phyloP scores from a whole-genome alignment of 2,113 vertebrate genomes.

The Chlamydotis undulata region DNA sequence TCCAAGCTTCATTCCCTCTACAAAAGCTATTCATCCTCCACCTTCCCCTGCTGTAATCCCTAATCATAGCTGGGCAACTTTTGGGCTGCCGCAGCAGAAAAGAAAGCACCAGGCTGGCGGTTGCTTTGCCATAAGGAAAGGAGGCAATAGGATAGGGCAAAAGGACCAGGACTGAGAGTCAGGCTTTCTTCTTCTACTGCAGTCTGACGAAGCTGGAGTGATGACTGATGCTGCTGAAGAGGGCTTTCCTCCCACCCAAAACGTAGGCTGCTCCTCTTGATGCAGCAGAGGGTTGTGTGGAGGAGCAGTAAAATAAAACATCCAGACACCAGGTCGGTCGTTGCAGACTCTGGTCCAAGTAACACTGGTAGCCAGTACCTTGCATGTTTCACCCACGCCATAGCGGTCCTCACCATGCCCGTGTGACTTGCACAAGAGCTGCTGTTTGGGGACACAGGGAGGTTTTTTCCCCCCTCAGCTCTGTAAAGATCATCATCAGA shows the following conservation, averaged over 20 bases:
- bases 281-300: neutral
- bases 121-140: neutral
- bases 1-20: neutral
- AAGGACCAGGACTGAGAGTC: neutral
- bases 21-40: neutral
- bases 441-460: neutral
- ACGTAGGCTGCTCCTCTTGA: neutral
- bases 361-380: neutral
- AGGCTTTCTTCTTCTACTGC: neutral
- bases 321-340: neutral
- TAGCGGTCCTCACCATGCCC: too few species aligned
- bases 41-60: neutral
- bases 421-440: neutral
- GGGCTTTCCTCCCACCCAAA: neutral
- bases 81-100: neutral
- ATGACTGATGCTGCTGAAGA: neutral
- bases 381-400: neutral
- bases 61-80: neutral
- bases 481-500: neutral
- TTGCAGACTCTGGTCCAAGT: neutral
- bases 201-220: neutral
- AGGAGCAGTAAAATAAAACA: neutral
- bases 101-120: neutral
- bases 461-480: accelerated
- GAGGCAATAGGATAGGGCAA: neutral